These are phyloP conservation scores for Siniperca obscura DNA, from an alignment of 2,797 vertebrate species.

Conservation along the genomic window DNA sequence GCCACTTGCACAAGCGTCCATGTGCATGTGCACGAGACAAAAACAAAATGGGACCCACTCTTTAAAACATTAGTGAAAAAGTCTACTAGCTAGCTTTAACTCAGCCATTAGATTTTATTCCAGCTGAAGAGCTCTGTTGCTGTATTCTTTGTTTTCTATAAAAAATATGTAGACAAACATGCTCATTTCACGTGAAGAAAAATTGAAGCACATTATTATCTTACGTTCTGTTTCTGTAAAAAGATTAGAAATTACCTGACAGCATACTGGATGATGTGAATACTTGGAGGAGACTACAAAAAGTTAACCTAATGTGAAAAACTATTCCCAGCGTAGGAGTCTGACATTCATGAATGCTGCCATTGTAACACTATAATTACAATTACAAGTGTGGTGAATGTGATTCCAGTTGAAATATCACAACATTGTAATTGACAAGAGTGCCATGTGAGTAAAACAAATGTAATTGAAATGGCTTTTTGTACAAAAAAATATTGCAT, in stretches of 20 bases:
- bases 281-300: neutral
- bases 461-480: constrained; percentile 24
- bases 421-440: constrained; percentile 27
- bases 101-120: neutral
- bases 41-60: neutral
- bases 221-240: neutral
- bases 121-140: neutral
- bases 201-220: neutral
- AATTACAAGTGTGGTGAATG: neutral
- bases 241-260: neutral
- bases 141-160: neutral
- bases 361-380: constrained; percentile 42
- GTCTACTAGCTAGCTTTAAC: no score
- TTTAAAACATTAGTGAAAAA: neutral
- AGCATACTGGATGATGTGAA: neutral
- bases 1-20: neutral
- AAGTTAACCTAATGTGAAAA: neutral
- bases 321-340: neutral
- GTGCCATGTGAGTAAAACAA: constrained; percentile 40
- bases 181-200: neutral
- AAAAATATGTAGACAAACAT: neutral
- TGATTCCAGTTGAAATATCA: constrained; percentile 38
- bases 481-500: constrained; percentile 10
- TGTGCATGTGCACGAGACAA: neutral
- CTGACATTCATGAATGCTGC: constrained; percentile 35